phyloP scores from a whole-genome alignment of 2,888 invertebrate species.

The Drosophila dives region DNA sequence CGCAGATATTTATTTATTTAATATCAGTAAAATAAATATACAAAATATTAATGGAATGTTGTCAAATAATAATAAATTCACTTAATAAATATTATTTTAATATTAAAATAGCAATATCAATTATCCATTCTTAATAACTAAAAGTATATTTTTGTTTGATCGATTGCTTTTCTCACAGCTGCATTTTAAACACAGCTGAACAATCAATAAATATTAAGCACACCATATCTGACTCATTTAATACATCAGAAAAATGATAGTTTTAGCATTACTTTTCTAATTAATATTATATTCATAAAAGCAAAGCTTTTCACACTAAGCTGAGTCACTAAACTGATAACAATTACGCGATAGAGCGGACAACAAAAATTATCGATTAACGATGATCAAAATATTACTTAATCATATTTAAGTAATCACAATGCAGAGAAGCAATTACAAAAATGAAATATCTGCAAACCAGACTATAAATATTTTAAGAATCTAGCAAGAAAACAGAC shows the following conservation, averaged over 20 bases:
- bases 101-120: not conserved
- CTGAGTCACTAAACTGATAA: not conserved
- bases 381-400: not conserved
- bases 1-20: not conserved
- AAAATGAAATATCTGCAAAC: not conserved
- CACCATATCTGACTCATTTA: not conserved
- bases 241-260: accelerated
- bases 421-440: not conserved
- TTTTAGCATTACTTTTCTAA: not conserved
- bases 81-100: not conserved
- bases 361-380: not conserved
- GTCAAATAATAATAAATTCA: not conserved
- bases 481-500: not conserved
- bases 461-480: not conserved
- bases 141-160: not conserved
- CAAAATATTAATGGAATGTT: not conserved
- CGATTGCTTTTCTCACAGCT: not conserved
- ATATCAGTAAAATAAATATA: not conserved
- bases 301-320: not conserved
- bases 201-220: not conserved
- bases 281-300: not conserved
- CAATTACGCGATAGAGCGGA: not conserved
- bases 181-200: not conserved
- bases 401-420: not conserved
- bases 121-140: not conserved